Percentiles rank a stretch among this genome's conserved stretches.
These are phyloP conservation scores for Struthidea cinerea DNA, from an alignment of 2,113 vertebrate species.

Conservation along the genomic window DNA sequence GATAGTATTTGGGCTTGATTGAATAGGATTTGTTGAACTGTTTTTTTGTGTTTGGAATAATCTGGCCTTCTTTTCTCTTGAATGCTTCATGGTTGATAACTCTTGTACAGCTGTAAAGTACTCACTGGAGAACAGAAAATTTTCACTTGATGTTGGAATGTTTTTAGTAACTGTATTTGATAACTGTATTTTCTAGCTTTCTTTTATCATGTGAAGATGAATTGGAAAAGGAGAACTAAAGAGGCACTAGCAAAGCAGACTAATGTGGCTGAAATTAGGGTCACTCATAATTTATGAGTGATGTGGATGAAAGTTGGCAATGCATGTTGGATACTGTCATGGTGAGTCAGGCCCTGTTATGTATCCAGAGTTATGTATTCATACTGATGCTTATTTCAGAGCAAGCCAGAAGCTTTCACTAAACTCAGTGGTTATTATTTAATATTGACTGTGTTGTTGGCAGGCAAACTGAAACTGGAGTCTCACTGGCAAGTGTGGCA, in stretches of 20 bases:
- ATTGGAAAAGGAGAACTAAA: neutral
- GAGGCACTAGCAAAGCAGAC: neutral
- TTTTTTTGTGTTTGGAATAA: neutral
- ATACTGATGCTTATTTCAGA: neutral
- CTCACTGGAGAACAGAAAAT: neutral
- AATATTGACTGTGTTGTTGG: neutral
- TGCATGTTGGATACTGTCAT: neutral
- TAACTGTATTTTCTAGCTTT: neutral
- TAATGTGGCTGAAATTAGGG: neutral
- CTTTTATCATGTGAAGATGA: neutral
- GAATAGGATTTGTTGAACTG: neutral
- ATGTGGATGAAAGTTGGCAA: neutral
- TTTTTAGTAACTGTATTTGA: neutral
- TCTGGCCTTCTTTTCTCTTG: neutral
- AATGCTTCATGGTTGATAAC: neutral
- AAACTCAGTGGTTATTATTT: neutral
- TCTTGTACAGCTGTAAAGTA: neutral
- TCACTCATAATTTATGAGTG: neutral
- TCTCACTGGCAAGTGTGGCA: neutral
- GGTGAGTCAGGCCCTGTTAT: neutral
- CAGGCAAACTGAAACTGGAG: neutral
- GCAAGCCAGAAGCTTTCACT: neutral
- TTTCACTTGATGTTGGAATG: neutral
- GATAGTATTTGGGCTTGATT: neutral
- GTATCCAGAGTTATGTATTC: neutral